phyloP scores from a whole-genome alignment of 2,888 invertebrate genomes.

The Agrochola macilenta region DNA sequence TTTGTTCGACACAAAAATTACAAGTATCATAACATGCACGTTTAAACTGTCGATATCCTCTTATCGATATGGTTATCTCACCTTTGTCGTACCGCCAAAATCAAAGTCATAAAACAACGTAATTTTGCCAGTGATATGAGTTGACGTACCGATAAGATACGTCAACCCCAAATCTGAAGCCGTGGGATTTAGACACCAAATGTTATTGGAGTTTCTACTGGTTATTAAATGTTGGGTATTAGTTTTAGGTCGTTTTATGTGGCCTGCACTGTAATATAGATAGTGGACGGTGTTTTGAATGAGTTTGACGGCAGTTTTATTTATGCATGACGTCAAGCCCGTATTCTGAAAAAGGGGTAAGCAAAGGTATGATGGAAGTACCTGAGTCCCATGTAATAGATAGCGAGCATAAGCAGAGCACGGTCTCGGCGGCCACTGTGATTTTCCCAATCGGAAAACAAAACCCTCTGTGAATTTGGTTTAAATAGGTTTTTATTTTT shows the following conservation, averaged over 20 bases:
- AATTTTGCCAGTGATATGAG: slow-evolving; percentile 86
- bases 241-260: slow-evolving; percentile 59
- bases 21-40: slow-evolving; percentile 87
- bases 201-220: slow-evolving; percentile 82
- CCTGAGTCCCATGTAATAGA: not conserved
- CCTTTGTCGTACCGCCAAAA: slow-evolving; percentile 89
- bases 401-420: not conserved
- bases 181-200: slow-evolving; percentile 83
- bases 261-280: slow-evolving; percentile 59
- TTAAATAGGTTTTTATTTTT: no score
- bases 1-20: slow-evolving; percentile 90
- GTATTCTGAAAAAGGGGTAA: not conserved
- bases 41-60: slow-evolving; percentile 82
- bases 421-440: not conserved
- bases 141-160: slow-evolving; percentile 85
- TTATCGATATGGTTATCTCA: slow-evolving; percentile 74
- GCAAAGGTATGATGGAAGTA: not conserved
- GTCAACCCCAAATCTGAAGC: slow-evolving; percentile 88
- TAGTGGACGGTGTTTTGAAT: slow-evolving; percentile 49
- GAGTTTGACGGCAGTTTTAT: slow-evolving; percentile 16
- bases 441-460: not conserved
- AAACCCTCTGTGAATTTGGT: not conserved
- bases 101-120: slow-evolving; percentile 90
- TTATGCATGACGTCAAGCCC: slow-evolving; percentile 17
- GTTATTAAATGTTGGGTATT: slow-evolving; percentile 67